A percentile compares a stretch with the other conserved stretches of the same genome.
These are phyloP conservation scores for Isaurus tuberculatus DNA, from an alignment of 92 coral and sea anemone species.

Conservation along the genomic window DNA sequence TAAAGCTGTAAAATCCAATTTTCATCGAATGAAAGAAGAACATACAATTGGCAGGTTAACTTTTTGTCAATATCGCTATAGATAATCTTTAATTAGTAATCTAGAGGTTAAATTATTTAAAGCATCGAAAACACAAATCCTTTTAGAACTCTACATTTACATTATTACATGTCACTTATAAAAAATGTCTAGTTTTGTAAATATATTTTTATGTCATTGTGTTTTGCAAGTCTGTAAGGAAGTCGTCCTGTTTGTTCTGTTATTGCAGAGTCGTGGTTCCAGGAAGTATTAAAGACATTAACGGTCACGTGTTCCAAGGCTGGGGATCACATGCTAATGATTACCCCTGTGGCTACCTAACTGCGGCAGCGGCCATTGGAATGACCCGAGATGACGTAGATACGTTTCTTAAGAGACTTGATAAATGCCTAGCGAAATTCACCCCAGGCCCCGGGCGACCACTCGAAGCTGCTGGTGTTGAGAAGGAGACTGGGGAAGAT, in stretches of 20 bases:
- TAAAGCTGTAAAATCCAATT: too few relatives aligned
- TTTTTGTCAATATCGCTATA: too few relatives aligned
- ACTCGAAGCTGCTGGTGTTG: conserved; percentile 5
- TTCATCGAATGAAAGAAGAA: too few relatives aligned
- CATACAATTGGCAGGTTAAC: too few relatives aligned
- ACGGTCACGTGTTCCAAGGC: conserved; percentile 88
- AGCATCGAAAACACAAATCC: too few relatives aligned
- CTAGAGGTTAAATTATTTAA: too few relatives aligned
- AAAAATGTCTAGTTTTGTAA: too few relatives aligned
- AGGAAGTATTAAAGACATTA: conserved; percentile 84
- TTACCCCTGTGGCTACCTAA: conserved; percentile 91
- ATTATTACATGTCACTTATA: too few relatives aligned
- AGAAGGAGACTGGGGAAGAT: neutral
- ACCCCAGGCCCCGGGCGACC: conserved; percentile 23
- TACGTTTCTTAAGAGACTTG: conserved; percentile 88
- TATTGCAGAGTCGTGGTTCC: conserved; percentile 84
- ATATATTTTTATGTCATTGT: too few relatives aligned
- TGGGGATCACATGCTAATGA: conserved; percentile 95
- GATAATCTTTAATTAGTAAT: too few relatives aligned
- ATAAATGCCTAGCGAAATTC: conserved; percentile 84
- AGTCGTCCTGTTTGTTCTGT: neutral
- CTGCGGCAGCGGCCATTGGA: conserved; percentile 99
- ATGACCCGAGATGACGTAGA: conserved; percentile 94
- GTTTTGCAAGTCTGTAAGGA: neutral
- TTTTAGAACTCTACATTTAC: too few relatives aligned